Percentiles rank a stretch among this genome's conserved stretches.
phyloP scores from a whole-genome alignment of 2,797 vertebrate species.

The Tiaroga cobitis region DNA sequence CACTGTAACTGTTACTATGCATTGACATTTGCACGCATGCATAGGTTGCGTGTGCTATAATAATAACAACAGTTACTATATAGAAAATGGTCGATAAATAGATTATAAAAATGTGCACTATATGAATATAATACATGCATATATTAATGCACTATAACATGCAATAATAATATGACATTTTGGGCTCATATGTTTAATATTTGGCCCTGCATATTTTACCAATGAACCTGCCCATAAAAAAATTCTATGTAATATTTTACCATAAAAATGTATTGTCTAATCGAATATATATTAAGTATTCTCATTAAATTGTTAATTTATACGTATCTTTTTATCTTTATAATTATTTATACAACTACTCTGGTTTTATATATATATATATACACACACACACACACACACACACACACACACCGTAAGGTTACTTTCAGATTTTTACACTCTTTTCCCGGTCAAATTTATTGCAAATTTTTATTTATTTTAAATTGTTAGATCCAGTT shows the following conservation, averaged over 20 bases:
- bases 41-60: neutral
- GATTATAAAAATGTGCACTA: conserved; percentile 5
- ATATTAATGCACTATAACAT: neutral
- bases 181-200: neutral
- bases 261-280: neutral
- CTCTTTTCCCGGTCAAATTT: too few species aligned
- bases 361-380: too few species aligned
- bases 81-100: conserved; percentile 50
- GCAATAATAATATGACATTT: neutral
- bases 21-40: conserved; percentile 6
- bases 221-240: neutral
- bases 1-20: neutral
- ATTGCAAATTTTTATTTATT: too few species aligned
- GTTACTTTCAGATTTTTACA: too few species aligned
- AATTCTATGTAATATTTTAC: neutral
- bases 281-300: neutral
- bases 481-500: neutral
- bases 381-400: too few species aligned
- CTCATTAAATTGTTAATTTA: neutral
- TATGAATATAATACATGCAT: neutral
- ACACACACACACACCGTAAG: too few species aligned
- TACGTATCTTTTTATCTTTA: neutral
- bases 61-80: conserved; percentile 13
- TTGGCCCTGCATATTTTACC: neutral
- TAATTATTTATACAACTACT: too few species aligned